These are phyloP conservation scores for Jaculus jaculus DNA, from an alignment of 2,113 vertebrate genomes.

Conservation along the genomic window DNA sequence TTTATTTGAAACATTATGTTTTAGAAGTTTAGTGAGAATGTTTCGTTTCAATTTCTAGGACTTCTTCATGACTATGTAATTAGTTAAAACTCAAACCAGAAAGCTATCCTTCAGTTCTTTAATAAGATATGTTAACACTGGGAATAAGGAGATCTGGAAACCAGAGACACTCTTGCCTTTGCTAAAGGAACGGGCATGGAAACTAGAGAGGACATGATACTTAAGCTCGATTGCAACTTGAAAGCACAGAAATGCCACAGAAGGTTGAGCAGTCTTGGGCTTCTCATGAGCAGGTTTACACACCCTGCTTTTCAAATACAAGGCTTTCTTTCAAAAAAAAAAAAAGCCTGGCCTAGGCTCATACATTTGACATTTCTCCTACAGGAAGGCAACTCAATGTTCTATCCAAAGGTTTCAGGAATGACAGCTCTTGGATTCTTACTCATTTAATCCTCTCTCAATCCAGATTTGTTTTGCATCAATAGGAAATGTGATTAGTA, in stretches of 20 bases:
- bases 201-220: background rate
- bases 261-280: constrained; percentile 50
- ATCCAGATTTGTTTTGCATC: constrained; percentile 78
- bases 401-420: constrained; percentile 74
- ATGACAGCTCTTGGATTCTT: constrained; percentile 40
- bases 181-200: background rate
- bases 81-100: background rate
- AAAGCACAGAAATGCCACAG: constrained; percentile 46
- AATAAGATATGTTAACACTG: constrained; percentile 3
- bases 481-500: constrained; percentile 70
- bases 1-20: background rate
- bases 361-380: constrained; percentile 46
- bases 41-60: background rate
- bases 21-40: background rate
- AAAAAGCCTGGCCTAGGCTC: constrained; percentile 33
- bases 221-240: constrained; percentile 44
- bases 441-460: constrained; percentile 73
- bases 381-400: constrained; percentile 69
- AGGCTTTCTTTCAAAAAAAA: constrained; percentile 29
- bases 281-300: background rate
- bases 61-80: background rate
- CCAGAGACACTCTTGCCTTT: background rate
- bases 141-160: background rate
- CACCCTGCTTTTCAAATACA: constrained; percentile 43
- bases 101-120: background rate